Evolutionary conservation across 2,888 invertebrate species (phyloP), one percentile per base, ranked within the genome.

Genomic region (Zele albiditarsus): DNA sequence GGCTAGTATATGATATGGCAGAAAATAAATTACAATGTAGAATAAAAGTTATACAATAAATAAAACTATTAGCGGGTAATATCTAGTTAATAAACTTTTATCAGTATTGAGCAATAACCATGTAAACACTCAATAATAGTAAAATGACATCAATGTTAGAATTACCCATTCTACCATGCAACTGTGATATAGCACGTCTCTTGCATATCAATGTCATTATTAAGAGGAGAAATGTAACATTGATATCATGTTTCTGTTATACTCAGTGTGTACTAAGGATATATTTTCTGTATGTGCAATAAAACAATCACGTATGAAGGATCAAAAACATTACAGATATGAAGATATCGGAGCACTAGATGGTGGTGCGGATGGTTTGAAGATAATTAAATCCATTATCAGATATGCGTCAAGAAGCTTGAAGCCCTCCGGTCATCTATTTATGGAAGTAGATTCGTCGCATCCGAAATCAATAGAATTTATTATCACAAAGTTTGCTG

Each of bases 331-430:
- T 82, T 84, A 49, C 76, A 94, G 94, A 58, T 94, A 92, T 86
- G 94, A 94, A 87, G 94, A 94, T 84, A 84, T 91, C 2, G 89
- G 89, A 78, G 94, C 94, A 1, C 85, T 94, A 71, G 91, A 93
- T 86, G 94, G 94, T 14, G 94, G 94, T 0, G 81, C 84, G 12
- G 93, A 94, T 86, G 94, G 94, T 8, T 83, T 94, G 77, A 89
- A 91, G 73, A 84, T 93, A 14, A 91, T 94, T 42, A 91, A 91
- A 81, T 85, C 90, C 33, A 90, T 94, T 57, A 88, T 93, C 73
- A 87, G 90, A 60, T 88, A 92, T 73, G 90, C 92, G 57, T 90
- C 91, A 31, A 82, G 82, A 12, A 86, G 90, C 75, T 85, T 93
- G 68, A 89, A 89, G 38, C 77, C 86, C 5, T 89, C 87, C 2